These are phyloP conservation scores for Taeniopygia guttata DNA, from an alignment of 2,797 vertebrate genomes.

Conservation along the genomic window DNA sequence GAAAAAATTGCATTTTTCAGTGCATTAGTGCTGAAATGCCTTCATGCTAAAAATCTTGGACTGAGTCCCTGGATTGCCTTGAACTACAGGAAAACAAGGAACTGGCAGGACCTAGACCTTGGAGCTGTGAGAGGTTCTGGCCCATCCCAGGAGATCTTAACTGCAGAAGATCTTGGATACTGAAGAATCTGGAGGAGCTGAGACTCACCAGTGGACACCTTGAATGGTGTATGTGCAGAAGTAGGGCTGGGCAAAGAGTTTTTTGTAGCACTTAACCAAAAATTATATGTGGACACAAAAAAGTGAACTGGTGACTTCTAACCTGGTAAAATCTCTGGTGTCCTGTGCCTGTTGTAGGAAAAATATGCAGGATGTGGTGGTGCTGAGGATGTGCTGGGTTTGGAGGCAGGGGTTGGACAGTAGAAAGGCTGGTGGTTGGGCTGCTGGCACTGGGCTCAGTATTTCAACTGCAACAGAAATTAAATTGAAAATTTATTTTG, in stretches of 20 bases:
- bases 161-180: not conserved
- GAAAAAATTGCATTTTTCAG: not conserved
- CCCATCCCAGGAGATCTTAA: fast-evolving
- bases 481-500: not conserved
- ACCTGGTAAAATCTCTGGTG: not conserved
- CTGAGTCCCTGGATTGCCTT: not conserved
- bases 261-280: fast-evolving
- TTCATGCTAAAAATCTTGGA: not conserved
- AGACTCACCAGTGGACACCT: not conserved
- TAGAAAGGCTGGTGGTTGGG: not conserved
- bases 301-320: not conserved
- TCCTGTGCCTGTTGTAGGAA: not conserved
- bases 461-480: not conserved
- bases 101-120: not conserved
- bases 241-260: not conserved
- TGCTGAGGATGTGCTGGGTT: not conserved
- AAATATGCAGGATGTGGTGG: not conserved
- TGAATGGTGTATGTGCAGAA: not conserved
- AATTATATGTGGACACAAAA: fast-evolving
- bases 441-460: not conserved
- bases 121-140: not conserved
- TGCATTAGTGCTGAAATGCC: not conserved
- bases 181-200: not conserved
- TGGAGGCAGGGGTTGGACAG: not conserved
- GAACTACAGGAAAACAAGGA: not conserved